Conservation (phyloP, 2,888 invertebrate genomes). For the Corbicula japonica region DNA sequence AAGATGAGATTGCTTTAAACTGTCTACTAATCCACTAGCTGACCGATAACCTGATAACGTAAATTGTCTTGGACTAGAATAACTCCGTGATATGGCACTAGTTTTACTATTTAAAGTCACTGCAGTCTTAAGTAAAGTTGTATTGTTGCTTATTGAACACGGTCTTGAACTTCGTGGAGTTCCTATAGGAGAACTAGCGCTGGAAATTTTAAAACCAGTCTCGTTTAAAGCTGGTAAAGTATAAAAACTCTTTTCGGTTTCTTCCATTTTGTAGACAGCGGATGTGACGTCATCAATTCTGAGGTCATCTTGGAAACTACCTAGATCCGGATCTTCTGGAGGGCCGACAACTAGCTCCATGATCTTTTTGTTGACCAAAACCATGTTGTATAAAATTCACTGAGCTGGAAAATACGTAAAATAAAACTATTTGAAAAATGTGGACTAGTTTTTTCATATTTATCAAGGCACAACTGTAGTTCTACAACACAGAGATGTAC, state of each 20-base stretch:
- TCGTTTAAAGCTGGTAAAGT: neutral
- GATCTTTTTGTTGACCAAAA: conserved; percentile 54
- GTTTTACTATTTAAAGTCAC: conserved; percentile 57
- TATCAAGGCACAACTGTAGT: too few relatives aligned
- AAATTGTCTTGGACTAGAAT: conserved; percentile 60
- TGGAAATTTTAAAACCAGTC: neutral
- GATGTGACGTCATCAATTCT: conserved; percentile 41
- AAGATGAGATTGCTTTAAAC: conserved; percentile 8
- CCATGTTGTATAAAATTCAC: conserved; percentile 7
- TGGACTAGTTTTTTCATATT: too few relatives aligned
- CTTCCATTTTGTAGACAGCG: conserved; percentile 41
- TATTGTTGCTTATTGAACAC: conserved; percentile 7
- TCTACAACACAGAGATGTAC: too few relatives aligned
- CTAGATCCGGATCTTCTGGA: conserved; percentile 44
- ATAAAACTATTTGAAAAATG: neutral
- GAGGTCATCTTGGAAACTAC: conserved; percentile 27
- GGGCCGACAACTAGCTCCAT: conserved; percentile 30
- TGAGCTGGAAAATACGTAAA: neutral
- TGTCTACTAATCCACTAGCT: conserved; percentile 27
- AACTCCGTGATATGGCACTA: conserved; percentile 60
- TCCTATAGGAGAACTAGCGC: too few relatives aligned
- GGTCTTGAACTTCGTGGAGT: conserved; percentile 31
- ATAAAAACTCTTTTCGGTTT: conserved; percentile 36
- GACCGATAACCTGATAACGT: conserved; percentile 46
- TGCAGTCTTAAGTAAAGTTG: conserved; percentile 44